A percentile compares a stretch with the other conserved stretches of the same genome.
phyloP scores from a whole-genome alignment of 2,888 invertebrate species.

The Leucozona laternaria region DNA sequence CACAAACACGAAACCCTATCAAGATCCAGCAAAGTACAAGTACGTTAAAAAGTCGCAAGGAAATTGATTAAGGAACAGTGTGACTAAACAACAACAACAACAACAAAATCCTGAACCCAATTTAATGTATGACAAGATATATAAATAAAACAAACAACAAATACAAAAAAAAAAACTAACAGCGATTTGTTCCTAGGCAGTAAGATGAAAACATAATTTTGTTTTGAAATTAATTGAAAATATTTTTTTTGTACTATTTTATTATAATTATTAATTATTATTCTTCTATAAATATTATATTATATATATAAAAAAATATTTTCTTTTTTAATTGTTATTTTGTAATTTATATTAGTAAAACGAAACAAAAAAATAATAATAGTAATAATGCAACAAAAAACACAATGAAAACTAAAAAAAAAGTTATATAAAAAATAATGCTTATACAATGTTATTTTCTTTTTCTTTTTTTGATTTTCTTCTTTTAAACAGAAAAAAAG shows the following conservation, averaged over 20 bases:
- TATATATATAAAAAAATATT: constrained; percentile 54
- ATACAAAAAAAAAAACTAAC: constrained; percentile 48
- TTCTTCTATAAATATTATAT: constrained; percentile 65
- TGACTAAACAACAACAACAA: constrained; percentile 14
- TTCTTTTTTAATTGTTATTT: constrained; percentile 71
- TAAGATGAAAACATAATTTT: constrained; percentile 66
- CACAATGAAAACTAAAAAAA: constrained; percentile 42
- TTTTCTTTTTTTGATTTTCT: constrained; percentile 45
- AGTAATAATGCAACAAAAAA: constrained; percentile 31
- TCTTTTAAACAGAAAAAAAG: constrained; percentile 38
- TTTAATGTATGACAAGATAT: constrained; percentile 28
- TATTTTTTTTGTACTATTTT: constrained; percentile 67
- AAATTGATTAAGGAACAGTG: constrained; percentile 43
- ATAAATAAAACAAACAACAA: constrained; percentile 23
- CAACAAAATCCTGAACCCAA: constrained; percentile 46
- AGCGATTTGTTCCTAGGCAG: constrained; percentile 76
- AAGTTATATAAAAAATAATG: constrained; percentile 49
- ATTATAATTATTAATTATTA: constrained; percentile 45
- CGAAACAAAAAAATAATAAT: constrained; percentile 34
- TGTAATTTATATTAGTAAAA: constrained; percentile 71
- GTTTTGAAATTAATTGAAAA: constrained; percentile 60
- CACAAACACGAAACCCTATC: constrained; percentile 52
- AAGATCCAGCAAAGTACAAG: constrained; percentile 69
- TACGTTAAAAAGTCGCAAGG: constrained; percentile 61
- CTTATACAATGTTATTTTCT: constrained; percentile 65